Conservation (phyloP, 2,113 vertebrate genomes). For the Petaurus breviceps region DNA sequence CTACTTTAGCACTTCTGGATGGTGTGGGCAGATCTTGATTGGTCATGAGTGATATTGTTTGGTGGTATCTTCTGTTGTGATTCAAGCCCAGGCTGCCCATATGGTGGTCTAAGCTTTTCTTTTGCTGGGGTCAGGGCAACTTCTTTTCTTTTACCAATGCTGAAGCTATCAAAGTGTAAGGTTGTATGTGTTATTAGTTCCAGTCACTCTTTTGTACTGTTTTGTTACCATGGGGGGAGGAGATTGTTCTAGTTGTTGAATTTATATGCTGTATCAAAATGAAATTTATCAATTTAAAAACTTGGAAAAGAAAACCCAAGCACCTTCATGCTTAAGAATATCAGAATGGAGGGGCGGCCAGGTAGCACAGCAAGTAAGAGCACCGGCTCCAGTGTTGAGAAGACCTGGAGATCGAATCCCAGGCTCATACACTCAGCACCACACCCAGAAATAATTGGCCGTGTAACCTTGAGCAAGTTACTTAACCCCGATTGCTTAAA, state of each 20-base stretch:
- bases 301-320: neutral
- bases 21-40: neutral
- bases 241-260: neutral
- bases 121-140: neutral
- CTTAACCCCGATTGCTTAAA: no score
- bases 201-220: neutral
- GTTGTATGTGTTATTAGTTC: neutral
- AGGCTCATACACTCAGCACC: no score
- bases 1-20: neutral
- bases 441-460: no score
- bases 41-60: neutral
- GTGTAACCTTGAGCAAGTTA: no score
- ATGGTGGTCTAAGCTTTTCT: neutral
- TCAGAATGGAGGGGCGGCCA: no score
- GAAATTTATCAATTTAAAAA: neutral
- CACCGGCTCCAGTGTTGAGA: no score
- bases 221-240: neutral
- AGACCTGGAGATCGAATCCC: no score
- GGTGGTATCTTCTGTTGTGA: neutral
- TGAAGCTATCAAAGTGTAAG: neutral
- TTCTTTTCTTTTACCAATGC: neutral
- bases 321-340: neutral
- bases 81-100: neutral
- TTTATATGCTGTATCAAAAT: neutral
- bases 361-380: no score